Evolutionary conservation across 1,140 invertebrate species (phyloP), one percentile per base, ranked within the genome.

Genomic region (Drosophila auraria): DNA sequence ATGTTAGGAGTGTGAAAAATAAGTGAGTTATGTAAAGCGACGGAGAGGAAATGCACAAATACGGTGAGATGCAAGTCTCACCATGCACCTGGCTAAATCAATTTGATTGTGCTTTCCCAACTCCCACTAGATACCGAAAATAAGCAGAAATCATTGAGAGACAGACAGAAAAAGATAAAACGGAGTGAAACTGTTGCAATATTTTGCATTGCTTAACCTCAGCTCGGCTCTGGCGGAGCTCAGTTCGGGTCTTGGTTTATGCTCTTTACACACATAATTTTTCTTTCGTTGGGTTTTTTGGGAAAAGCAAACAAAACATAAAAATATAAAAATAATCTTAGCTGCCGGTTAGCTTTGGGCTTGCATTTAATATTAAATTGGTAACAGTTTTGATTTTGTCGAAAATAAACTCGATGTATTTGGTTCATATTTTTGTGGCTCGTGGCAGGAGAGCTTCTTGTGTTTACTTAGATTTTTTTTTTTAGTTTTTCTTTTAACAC

Each of bases 181-280:
- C 30, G 27, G 27, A 36, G 64, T 64, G 38, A 23, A 68, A 63
- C 79, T 87, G 80, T 80, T 87, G 83, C 83, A 87, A 87, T 87
- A 80, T 87, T 87, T 87, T 83, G 76, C 80, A 83, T 87, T 87
- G 80, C 83, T 58, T 81, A 87, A 87, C 81, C 59, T 49, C 54
- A 8, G 77, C 17, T 14, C 73, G 47, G 38, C 45, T 60, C 9
- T 14, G 51, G 20, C 38, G 33, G 15, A 36, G 30, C 40, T 65
- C 15, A 7, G 58, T 45, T 59, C 59, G 25, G 27, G 38, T 63
- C 59, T 63, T 27, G 30, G 17, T 25, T 25, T 15, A 64, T 63
- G 59, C 40, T 66, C 45, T 65, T 65, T 30, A 62, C 44, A 36
- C 49, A 49, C 63, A 66, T 59, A 11, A 72, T 68, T 38, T 59